Conservation (phyloP, 1,140 invertebrate genomes). For the Pseudobourletiella spinata region DNA sequence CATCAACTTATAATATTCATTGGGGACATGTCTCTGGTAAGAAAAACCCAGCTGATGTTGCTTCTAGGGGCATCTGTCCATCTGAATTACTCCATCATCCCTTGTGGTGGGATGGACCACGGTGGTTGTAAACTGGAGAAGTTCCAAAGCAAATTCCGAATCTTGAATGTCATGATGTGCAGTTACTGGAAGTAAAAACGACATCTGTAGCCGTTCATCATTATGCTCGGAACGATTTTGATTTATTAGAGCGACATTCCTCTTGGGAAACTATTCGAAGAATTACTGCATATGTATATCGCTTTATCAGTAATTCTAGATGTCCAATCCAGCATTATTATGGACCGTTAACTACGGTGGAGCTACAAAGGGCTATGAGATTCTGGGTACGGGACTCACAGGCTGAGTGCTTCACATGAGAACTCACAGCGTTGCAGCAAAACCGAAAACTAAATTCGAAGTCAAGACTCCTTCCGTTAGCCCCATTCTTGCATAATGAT, state of each 20-base stretch:
- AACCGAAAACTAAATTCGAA: constrained; percentile 27
- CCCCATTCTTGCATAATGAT: constrained; percentile 42
- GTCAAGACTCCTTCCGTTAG: constrained; percentile 21
- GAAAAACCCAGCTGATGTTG: constrained; percentile 8
- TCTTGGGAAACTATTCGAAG: no score
- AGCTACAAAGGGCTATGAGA: background rate
- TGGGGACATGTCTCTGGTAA: no score
- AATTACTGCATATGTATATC: background rate
- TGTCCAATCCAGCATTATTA: no score
- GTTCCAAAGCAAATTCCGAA: no score
- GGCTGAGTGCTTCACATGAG: no score
- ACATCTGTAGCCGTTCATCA: no score
- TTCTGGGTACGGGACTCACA: background rate
- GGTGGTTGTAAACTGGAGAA: background rate
- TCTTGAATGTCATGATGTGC: background rate
- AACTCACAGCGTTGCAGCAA: background rate
- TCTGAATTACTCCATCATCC: background rate
- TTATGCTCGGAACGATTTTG: background rate
- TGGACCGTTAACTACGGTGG: background rate
- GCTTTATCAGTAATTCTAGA: no score
- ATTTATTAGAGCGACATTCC: no score
- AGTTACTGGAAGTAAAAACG: no score
- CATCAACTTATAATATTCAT: no score
- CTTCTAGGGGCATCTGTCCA: constrained; percentile 5
- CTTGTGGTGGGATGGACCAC: constrained; percentile 9